Base-by-base conservation (phyloP, 2,797 vertebrate genomes). In the Eremophila alpestris region DNA sequence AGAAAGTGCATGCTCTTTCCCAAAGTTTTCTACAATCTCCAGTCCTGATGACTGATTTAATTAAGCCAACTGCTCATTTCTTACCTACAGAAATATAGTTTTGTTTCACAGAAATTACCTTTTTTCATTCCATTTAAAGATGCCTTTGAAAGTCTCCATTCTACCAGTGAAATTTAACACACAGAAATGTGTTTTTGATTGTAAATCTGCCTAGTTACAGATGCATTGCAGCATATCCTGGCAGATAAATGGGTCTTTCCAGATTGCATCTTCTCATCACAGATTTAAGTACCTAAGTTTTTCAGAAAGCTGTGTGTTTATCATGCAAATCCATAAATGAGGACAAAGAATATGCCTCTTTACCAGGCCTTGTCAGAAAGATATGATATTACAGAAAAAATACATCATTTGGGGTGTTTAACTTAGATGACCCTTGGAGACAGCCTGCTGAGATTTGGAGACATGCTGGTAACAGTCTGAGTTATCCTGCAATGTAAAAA, bases 181-280 rank as follows among this genome's bases (percentile, higher is more conserved):
- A 54, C 27, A 78, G 41, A 46, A 87, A 81, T 58, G 68, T 71
- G 41, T 0, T 92, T 94, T 89, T 85, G n/a, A 85, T 82, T 91
- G 65, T 94, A 90, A 94, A 93, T 96, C 76, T 93, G 83, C 36
- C 69, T 91, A 69, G 79, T 90, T 96, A 88, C 43, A 91, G 91
- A 78, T 88, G 85, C 80, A 88, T 51, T 48, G 46, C 40, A 81
- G 51, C 49, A 38, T 75, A 89, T 63, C 40, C 58, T 94, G 79
- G 43, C 83, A 94, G 79, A 94, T 45, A 93, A 85, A 94, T 78
- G 52, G 30, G 24, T 90, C 54, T 78, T 94, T 92, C 87, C 89
- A 96, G 87, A 95, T 48, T 95, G 69, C 29, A 81, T 88, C 55
- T 83, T 86, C 89, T 87, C 73, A 86, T 92, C 62, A 60, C 40